Evolutionary conservation across 2,888 invertebrate species (phyloP).

Genomic region (Xylota sylvarum): DNA sequence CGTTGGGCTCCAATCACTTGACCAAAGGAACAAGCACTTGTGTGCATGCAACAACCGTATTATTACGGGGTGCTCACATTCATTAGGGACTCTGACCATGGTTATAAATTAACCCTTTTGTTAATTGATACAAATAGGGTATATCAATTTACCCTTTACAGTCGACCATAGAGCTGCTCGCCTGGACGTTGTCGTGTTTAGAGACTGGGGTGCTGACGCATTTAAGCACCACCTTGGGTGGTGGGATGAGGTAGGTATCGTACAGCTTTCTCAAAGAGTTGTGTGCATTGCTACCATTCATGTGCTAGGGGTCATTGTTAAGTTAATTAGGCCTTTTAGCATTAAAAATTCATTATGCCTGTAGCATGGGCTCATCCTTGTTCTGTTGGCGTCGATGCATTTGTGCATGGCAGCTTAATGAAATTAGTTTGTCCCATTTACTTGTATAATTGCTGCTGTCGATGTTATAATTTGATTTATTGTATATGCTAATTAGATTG

Average conservation of each 20-base stretch:
- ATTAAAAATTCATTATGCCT: constrained; percentile 79
- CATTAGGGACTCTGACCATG: constrained; percentile 79
- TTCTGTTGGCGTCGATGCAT: constrained; percentile 60
- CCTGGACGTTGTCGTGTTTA: constrained; percentile 39
- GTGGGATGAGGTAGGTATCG: constrained; percentile 6
- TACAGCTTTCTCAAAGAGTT: constrained; percentile 42
- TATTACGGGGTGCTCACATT: constrained; percentile 74
- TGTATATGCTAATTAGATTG: constrained; percentile 80
- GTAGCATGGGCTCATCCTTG: constrained; percentile 60
- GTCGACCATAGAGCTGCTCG: constrained; percentile 35
- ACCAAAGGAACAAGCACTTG: constrained; percentile 49
- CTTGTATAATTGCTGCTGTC: constrained; percentile 70
- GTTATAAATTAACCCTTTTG: constrained; percentile 84
- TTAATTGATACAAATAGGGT: constrained; percentile 84
- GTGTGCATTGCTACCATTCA: constrained; percentile 59
- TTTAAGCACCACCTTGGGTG: constrained; percentile 54
- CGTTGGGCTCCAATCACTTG: constrained; percentile 63
- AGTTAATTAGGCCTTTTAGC: constrained; percentile 80
- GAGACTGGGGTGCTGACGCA: constrained; percentile 67
- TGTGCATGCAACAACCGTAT: constrained; percentile 57
- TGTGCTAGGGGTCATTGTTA: constrained; percentile 78
- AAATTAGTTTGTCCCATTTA: constrained; percentile 72
- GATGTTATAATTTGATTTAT: constrained; percentile 79
- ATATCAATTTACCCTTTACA: constrained; percentile 78
- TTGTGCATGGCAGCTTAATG: constrained; percentile 67